Base-by-base conservation (phyloP, 1,140 invertebrate genomes). In the Plodia interpunctella region DNA sequence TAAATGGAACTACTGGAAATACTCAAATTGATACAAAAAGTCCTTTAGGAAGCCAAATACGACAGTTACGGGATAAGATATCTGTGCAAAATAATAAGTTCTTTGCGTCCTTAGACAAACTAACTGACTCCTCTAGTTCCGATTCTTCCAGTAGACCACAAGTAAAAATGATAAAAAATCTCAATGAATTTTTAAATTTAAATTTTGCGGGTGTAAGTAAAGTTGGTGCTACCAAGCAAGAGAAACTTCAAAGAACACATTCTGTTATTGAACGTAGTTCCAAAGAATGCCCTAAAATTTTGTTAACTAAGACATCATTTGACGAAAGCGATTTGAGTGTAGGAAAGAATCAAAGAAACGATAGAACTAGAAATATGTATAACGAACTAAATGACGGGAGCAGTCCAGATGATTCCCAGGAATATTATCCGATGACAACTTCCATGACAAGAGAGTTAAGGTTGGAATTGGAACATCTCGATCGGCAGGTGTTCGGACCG, bases 401-500 rank as follows among this genome's bases (percentile, higher is more conserved):
- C 60, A 94, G 94, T 61, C 94, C 94, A 0, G 95, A 97, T 72
- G 95, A 96, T 86, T 93, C 93, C 0, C 91, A 92, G 70, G 95
- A 96, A 74, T 97, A 96, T 83, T 95, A 94, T 78, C 95, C 95
- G 9, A 95, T 97, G 94, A 96, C 95, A 2, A 96, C 94, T 0
- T 95, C 95, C 0, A 94, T 96, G 85, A 96, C 95, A 0, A 91
- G 94, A 72, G 95, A 96, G 81, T 87, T 96, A 68, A 91, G 94
- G 73, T 87, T 96, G 50, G 95, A 96, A 84, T 76, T 96, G 20
- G 95, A 96, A 76, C 95, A 94, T 77, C 89, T 97, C 61, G 95
- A 96, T 83, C 90, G 95, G 17, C 95, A 96, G 86, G 93, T 96
- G 1, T 94, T 94, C 74, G 93, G 93, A 3, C 80, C 86, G 72